These are phyloP conservation scores for Loxodonta africana DNA, from an alignment of 2,113 vertebrate genomes.

Conservation along the genomic window DNA sequence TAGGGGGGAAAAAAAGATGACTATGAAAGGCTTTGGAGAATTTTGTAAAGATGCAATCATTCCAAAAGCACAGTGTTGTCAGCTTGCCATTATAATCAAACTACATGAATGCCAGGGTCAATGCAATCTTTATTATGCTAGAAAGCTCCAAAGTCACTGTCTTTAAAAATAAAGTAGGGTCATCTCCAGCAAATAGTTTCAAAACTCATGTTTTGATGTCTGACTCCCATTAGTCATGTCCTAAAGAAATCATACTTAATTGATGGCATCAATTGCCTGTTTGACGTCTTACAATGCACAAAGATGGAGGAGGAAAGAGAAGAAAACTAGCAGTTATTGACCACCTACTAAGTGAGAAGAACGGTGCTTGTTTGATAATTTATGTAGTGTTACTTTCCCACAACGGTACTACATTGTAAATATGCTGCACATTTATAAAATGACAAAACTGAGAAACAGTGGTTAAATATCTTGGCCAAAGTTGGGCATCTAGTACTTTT, in stretches of 20 bases:
- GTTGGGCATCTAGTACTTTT: not conserved
- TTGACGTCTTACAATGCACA: not conserved
- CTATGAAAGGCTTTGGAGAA: constrained; percentile 66
- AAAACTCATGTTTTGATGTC: constrained; percentile 64
- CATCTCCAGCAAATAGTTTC: constrained; percentile 67
- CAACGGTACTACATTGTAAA: not conserved
- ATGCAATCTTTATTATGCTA: constrained; percentile 80
- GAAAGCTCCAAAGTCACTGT: constrained; percentile 78
- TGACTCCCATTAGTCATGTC: not conserved
- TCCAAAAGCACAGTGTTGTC: constrained; percentile 61
- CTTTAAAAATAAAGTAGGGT: constrained; percentile 65
- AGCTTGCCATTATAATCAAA: constrained; percentile 80
- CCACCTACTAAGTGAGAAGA: not conserved
- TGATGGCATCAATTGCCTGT: constrained; percentile 8
- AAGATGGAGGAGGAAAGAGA: not conserved
- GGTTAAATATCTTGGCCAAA: not conserved
- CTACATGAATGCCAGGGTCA: constrained; percentile 83
- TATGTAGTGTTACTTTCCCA: not conserved
- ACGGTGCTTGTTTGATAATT: not conserved
- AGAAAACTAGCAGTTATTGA: not conserved
- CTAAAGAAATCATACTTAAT: constrained; percentile 78
- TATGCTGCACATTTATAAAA: not conserved
- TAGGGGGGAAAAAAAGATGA: constrained; percentile 54
- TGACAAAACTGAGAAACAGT: not conserved
- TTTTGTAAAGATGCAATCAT: constrained; percentile 76